Base-by-base conservation (phyloP, 2,113 vertebrate species). In the Paracanthobrama guichenoti region DNA sequence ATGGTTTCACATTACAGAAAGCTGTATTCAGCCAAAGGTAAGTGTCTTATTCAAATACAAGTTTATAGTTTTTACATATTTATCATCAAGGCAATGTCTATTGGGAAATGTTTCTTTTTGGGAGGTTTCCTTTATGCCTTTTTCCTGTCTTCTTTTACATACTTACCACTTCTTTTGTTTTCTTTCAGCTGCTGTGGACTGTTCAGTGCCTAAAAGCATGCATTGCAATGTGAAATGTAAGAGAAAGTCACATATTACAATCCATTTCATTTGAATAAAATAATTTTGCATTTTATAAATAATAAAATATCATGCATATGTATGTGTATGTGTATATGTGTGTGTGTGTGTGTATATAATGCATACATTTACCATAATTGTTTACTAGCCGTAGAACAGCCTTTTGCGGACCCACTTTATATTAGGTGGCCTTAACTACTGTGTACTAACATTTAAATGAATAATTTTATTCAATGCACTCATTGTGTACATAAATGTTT, bases 1-100 rank as follows among this genome's bases (percentile, higher is more conserved):
- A 96, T 99, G 97, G 62, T 97, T 87, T 93, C 94, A 91, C 98
- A 99, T 93, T 99, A 98, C 90, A 97, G 94, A 92, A 98, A 94
- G 93, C 93, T 99, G 86, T 96, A 96, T 91, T 95, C 96, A 75
- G 97, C 98, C 85, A 98, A 97, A 98, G 97, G 98, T 98, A 94
- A 94, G 7, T 26, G 13, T 10, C 35, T 62, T 22, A 57, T n/a
- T 60, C 6, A 50, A 24, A 55, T 24, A 50, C 2, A 69, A 42
- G 10, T 10, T 42, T 71, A 24, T n/a, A 42, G 35, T 1, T 71
- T 71, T 44, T 24, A n/a, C 10, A 22, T 42, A 22, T 42, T 42
- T 13, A 12, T 22, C 8, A 69, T 69, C 35, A 69, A 69, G 66
- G 1, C 67, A 42, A 16, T 42, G 67, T 11, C 20, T 69, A 48